A percentile compares a stretch with the other conserved stretches of the same genome.
These are phyloP conservation scores for Dryomyza anilis DNA, from an alignment of 2,888 invertebrate species.

Conservation along the genomic window DNA sequence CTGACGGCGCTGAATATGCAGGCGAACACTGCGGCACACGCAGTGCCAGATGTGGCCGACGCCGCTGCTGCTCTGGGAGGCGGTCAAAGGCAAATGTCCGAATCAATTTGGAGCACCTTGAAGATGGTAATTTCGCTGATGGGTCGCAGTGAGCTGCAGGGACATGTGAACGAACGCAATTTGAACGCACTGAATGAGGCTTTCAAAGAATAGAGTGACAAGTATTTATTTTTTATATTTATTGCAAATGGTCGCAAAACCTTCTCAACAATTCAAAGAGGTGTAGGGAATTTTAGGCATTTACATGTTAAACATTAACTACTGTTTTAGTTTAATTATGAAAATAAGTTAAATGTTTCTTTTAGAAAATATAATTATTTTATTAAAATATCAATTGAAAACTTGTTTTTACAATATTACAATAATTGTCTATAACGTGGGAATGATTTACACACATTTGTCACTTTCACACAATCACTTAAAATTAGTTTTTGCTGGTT, in stretches of 20 bases:
- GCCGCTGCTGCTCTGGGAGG: conserved; percentile 52
- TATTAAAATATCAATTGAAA: background rate
- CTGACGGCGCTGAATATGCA: conserved; percentile 92
- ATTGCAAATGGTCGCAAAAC: background rate
- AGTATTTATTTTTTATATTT: background rate
- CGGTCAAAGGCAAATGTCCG: conserved; percentile 72
- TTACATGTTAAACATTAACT: background rate
- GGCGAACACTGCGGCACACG: conserved; percentile 64
- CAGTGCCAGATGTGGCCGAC: conserved; percentile 64
- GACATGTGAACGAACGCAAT: conserved; percentile 68
- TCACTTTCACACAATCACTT: conserved; percentile 3
- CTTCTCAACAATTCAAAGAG: background rate
- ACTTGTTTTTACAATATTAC: background rate
- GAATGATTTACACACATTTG: conserved; percentile 11
- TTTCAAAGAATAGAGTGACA: conserved; percentile 53
- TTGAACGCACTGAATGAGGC: conserved; percentile 67
- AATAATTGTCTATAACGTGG: background rate
- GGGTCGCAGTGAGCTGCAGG: conserved; percentile 70
- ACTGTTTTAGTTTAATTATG: too few species aligned
- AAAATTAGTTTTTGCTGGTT: conserved; percentile 26
- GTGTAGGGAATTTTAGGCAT: background rate
- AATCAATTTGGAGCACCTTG: conserved; percentile 93
- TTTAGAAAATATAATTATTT: too few species aligned
- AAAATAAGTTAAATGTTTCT: too few species aligned
- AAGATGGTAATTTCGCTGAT: conserved; percentile 86